Percentiles rank a stretch among this genome's conserved stretches.
These are phyloP conservation scores for Vimba vimba DNA, from an alignment of 2,113 vertebrate genomes.

Conservation along the genomic window DNA sequence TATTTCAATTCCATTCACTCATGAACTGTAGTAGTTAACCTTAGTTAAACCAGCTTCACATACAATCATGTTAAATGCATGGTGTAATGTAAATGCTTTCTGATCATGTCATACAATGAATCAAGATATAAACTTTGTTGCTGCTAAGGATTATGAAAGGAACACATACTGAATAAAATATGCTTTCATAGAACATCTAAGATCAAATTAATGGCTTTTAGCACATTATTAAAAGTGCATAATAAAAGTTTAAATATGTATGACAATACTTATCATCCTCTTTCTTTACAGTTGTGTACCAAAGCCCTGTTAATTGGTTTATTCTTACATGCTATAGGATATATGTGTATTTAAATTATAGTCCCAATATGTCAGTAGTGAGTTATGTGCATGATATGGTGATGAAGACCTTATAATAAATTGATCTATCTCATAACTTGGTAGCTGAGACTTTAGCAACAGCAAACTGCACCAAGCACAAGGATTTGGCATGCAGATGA, in stretches of 20 bases:
- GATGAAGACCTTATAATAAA: not conserved
- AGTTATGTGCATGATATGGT: not conserved
- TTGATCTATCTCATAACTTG: not conserved
- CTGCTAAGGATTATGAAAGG: not conserved
- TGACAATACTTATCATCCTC: conserved; percentile 10
- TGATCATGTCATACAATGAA: not conserved
- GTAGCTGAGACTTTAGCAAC: not conserved
- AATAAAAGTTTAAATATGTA: not conserved
- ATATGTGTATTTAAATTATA: not conserved
- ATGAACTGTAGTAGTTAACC: not conserved
- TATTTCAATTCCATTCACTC: not conserved
- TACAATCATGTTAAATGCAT: not conserved
- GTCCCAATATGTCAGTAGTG: not conserved
- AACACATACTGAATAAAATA: not conserved
- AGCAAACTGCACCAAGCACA: not conserved
- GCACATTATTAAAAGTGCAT: conserved; percentile 7
- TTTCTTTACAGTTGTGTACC: conserved; percentile 14
- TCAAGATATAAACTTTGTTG: conserved; percentile 1
- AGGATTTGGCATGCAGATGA: not conserved
- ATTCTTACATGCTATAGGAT: not conserved
- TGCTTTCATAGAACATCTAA: not conserved
- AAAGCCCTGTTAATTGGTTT: not conserved
- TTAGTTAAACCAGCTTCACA: not conserved
- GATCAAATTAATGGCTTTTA: conserved; percentile 6
- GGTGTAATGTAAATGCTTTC: not conserved